A percentile compares a stretch with the other conserved stretches of the same genome.
Evolutionary conservation across 1,140 invertebrate genomes (phyloP).

Genomic region (Drosophila teissieri): DNA sequence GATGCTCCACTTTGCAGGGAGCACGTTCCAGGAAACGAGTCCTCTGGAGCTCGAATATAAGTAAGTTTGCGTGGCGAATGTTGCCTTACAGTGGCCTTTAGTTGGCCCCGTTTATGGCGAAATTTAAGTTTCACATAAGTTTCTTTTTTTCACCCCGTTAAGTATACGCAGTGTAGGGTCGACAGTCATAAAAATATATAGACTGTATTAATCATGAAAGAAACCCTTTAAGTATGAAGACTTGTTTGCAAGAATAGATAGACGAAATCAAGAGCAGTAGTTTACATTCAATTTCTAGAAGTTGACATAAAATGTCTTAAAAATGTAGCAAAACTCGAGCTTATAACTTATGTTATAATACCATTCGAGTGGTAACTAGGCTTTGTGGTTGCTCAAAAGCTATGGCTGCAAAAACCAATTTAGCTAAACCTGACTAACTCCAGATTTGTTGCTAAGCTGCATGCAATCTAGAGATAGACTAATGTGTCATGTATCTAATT

Average conservation of each 20-base stretch:
- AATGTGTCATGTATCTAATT: slow-evolving; percentile 46
- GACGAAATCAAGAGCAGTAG: too few species aligned
- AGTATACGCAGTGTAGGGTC: background rate
- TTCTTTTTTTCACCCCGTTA: background rate
- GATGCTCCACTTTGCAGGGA: slow-evolving; percentile 39
- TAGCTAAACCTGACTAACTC: slow-evolving; percentile 3
- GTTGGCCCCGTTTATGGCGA: background rate
- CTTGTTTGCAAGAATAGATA: too few species aligned
- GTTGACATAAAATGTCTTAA: background rate
- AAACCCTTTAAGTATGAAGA: too few species aligned
- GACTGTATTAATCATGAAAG: too few species aligned
- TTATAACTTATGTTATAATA: too few species aligned
- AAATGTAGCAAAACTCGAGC: background rate
- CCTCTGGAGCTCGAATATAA: slow-evolving; percentile 6
- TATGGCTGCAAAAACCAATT: slow-evolving; percentile 4
- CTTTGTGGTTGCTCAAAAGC: slow-evolving; percentile 2
- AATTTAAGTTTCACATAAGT: slow-evolving; percentile 1
- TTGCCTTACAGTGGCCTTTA: background rate
- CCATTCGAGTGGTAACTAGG: too few species aligned
- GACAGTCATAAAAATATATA: too few species aligned
- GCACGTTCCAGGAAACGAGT: slow-evolving; percentile 15
- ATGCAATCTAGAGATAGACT: slow-evolving; percentile 18
- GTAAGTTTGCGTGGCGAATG: background rate
- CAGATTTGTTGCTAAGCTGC: slow-evolving; percentile 17
- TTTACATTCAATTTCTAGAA: too few species aligned